A percentile compares a stretch with the other conserved stretches of the same genome.
Conservation (phyloP, 2,113 vertebrate genomes). For the Menidia beryllina region DNA sequence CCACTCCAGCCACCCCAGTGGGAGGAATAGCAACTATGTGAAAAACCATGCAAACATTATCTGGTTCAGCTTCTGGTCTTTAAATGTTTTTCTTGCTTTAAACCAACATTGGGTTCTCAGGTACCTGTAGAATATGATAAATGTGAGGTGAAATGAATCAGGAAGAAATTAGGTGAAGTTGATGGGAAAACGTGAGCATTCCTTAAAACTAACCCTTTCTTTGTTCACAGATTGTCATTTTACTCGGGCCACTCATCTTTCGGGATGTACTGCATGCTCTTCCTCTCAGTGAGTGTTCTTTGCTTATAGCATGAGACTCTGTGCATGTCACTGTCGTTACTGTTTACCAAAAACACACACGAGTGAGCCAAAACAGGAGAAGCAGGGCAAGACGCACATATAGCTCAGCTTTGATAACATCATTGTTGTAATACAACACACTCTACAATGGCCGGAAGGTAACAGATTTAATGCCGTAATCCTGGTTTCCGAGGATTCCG, state of each 20-base stretch:
- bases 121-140: no score
- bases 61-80: no score
- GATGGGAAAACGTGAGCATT: not conserved
- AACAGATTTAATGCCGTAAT: constrained; percentile 17
- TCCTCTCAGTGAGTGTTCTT: constrained; percentile 88
- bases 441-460: constrained; percentile 44
- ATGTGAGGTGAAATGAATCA: no score
- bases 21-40: no score
- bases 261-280: constrained; percentile 98
- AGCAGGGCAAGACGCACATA: not conserved
- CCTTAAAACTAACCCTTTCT: not conserved
- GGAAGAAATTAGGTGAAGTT: no score
- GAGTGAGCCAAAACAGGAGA: constrained; percentile 40
- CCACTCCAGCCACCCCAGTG: no score
- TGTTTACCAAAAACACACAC: constrained; percentile 41
- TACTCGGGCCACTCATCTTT: constrained; percentile 98
- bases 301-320: not conserved
- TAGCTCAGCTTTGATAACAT: constrained; percentile 35
- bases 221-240: constrained; percentile 88
- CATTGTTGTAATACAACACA: constrained; percentile 50
- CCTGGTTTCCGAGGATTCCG: not conserved
- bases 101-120: no score
- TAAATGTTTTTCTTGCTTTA: no score
- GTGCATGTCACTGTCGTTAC: not conserved
- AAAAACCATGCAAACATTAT: no score